Percentiles rank a stretch among this genome's conserved stretches.
phyloP scores from a whole-genome alignment of 2,113 vertebrate genomes.

The Carlito syrichta region DNA sequence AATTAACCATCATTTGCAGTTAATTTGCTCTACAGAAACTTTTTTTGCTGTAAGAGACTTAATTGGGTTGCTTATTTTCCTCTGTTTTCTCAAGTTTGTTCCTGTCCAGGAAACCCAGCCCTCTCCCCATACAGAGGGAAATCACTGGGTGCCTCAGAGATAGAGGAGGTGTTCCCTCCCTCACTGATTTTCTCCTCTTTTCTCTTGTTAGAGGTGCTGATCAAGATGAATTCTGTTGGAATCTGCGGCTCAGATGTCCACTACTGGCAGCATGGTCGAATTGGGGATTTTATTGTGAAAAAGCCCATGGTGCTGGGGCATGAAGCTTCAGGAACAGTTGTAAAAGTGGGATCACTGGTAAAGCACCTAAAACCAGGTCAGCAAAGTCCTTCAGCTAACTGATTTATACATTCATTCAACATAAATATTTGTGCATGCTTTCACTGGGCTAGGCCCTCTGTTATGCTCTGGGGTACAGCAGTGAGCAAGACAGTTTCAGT shows the following conservation, averaged over 20 bases:
- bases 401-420: background rate
- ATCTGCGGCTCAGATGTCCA: slow-evolving; percentile 98
- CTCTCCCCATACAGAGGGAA: background rate
- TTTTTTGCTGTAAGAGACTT: background rate
- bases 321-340: slow-evolving; percentile 91
- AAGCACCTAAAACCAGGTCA: slow-evolving; percentile 89
- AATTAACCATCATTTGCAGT: background rate
- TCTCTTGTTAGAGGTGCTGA: slow-evolving; percentile 88
- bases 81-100: background rate
- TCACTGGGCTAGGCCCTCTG: background rate
- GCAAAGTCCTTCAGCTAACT: background rate
- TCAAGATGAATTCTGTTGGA: slow-evolving; percentile 96
- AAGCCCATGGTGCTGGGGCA: slow-evolving; percentile 95
- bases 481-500: background rate
- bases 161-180: background rate
- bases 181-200: slow-evolving; percentile 3
- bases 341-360: slow-evolving; percentile 90
- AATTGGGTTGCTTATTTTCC: background rate
- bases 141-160: background rate
- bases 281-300: slow-evolving; percentile 90
- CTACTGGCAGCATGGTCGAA: slow-evolving; percentile 93
- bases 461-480: background rate
- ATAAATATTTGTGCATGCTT: background rate
- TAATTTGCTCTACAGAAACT: background rate
- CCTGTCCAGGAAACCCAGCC: background rate